Percentiles rank a stretch among this genome's conserved stretches.
Conservation (phyloP, 2,113 vertebrate genomes). For the Illadopsis cleaveri region DNA sequence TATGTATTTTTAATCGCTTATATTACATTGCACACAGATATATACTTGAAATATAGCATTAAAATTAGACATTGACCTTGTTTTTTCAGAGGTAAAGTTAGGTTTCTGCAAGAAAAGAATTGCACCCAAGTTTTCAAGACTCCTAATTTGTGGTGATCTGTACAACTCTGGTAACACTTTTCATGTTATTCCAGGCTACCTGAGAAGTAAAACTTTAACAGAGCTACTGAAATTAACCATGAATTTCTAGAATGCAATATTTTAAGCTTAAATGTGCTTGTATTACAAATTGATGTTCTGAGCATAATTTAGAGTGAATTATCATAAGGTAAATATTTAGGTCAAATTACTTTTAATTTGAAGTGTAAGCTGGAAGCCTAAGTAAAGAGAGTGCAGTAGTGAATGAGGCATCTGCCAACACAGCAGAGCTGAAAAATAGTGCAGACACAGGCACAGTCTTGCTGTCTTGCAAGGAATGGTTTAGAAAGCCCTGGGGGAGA, state of each 20-base stretch:
- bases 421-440: constrained; percentile 60
- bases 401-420: constrained; percentile 66
- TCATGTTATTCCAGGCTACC: background rate
- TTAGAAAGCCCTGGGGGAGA: constrained; percentile 84
- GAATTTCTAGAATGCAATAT: background rate
- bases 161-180: background rate
- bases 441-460: constrained; percentile 44
- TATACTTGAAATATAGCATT: background rate
- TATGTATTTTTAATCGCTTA: background rate
- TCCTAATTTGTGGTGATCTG: background rate
- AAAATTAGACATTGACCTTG: background rate
- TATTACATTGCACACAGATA: background rate
- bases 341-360: constrained; percentile 73
- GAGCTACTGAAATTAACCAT: background rate
- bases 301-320: constrained; percentile 54
- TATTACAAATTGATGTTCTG: constrained; percentile 29
- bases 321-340: constrained; percentile 64
- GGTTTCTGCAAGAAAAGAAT: background rate
- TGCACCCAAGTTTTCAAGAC: background rate
- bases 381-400: constrained; percentile 36
- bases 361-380: constrained; percentile 49
- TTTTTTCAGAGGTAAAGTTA: background rate
- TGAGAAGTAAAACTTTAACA: background rate
- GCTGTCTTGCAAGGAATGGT: constrained; percentile 81
- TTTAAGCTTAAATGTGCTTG: constrained; percentile 18